These are phyloP conservation scores for Chromobotia macracanthus DNA, from an alignment of 2,797 vertebrate genomes.

Conservation along the genomic window DNA sequence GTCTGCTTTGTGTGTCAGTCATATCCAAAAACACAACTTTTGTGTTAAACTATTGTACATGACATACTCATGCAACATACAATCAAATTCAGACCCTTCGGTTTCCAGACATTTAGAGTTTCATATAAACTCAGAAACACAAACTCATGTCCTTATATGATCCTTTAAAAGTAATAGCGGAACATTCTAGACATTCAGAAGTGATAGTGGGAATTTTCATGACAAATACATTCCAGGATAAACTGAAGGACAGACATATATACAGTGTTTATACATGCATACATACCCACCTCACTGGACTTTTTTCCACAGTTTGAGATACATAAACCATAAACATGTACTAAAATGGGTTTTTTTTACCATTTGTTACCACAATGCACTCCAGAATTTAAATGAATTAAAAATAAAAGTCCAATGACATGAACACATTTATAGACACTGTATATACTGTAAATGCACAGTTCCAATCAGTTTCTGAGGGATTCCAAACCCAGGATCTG, in stretches of 20 bases:
- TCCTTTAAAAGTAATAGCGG: constrained; percentile 25
- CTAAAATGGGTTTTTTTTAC: not conserved
- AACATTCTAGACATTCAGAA: constrained; percentile 53
- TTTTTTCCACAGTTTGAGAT: not conserved
- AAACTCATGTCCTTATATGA: constrained; percentile 26
- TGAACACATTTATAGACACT: constrained; percentile 11
- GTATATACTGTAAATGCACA: constrained; percentile 40
- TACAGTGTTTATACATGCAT: constrained; percentile 20
- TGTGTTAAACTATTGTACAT: not conserved
- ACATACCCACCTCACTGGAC: constrained; percentile 3
- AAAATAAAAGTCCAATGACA: constrained; percentile 13
- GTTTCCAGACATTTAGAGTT: too few species aligned
- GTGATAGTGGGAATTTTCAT: constrained; percentile 47
- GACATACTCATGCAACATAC: constrained; percentile 57
- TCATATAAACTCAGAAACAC: not conserved
- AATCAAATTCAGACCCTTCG: constrained; percentile 11
- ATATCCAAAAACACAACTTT: not conserved
- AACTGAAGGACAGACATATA: constrained; percentile 47
- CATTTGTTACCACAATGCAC: not conserved
- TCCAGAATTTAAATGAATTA: not conserved
- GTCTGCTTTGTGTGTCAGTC: not conserved
- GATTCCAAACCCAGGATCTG: constrained; percentile 41
- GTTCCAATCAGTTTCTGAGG: too few species aligned
- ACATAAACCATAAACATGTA: not conserved
- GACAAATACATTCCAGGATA: constrained; percentile 53